Base-by-base conservation (phyloP, 2,113 vertebrate genomes). In the Euleptes europaea region DNA sequence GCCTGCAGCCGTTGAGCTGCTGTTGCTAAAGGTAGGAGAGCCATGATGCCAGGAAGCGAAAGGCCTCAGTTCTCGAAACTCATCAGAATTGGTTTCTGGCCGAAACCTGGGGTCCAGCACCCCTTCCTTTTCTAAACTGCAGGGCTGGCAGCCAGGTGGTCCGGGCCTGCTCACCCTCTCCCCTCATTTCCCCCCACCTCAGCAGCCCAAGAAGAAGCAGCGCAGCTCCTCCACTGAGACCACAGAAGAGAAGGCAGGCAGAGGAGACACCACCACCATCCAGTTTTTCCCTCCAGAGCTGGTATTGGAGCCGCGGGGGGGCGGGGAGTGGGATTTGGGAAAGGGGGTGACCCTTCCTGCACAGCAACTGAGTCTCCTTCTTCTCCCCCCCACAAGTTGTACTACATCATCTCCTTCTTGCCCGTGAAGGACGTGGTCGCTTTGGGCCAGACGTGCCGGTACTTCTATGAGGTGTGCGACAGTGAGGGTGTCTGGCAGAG, bases 201-300 rank as follows among this genome's bases (percentile, higher is more conserved):
- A 82, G 78, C 76, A 94, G 93, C 87, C 94, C 49, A 94, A 93
- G 73, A 89, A 90, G 70, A 94, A 82, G 84, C 94, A 91, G 51
- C 89, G 88, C 80, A 81, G 89, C 60, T 90, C 91, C 33, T 91
- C 91, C 42, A 35, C 82, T 19, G 86, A 63, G 40, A 19, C 47
- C 57, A 70, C 92, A 47, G 89, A 91, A 63, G 67, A 49, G 19
- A 90, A 89, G 84, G 85, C 85, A 65, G 84, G 80, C 2, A 33
- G 82, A 79, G 89, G 84, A 79, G 92, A 60, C 47, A 79, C 84
- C 4, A 33, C 91, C 86, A 90, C 93, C n/a, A 60, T 94, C n/a
- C 93, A 94, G 71, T 51, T 90, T 85, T 92, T 95, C 44, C 94
- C 95, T 73, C 93, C 93, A 31, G 95, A 95, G 87, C 84, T 95